A percentile compares a stretch with the other conserved stretches of the same genome.
Conservation (phyloP, 2,888 invertebrate species). For the Orchesella flavescens region DNA sequence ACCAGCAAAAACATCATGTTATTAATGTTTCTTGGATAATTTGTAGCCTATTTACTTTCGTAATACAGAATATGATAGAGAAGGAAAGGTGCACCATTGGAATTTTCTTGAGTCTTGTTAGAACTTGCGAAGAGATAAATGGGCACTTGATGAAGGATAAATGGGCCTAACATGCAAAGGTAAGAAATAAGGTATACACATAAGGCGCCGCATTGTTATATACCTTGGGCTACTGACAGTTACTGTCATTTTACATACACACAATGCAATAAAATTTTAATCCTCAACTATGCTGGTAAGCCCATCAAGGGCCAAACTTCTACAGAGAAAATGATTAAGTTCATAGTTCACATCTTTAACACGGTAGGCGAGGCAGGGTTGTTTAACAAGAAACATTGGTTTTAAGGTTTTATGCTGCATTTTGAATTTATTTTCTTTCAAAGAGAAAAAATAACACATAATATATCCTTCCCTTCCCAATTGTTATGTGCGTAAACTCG, state of each 20-base stretch:
- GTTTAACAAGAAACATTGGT: conserved; percentile 41
- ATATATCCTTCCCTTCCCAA: conserved; percentile 11
- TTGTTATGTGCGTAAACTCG: background rate
- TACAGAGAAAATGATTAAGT: background rate
- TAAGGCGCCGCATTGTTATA: conserved; percentile 17
- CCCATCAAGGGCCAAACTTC: background rate
- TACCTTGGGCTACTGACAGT: background rate
- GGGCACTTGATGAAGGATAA: conserved; percentile 36
- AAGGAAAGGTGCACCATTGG: background rate
- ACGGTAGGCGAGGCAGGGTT: conserved; percentile 44
- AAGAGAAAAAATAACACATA: conserved; percentile 6
- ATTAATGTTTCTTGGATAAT: no score
- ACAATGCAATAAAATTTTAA: conserved; percentile 36
- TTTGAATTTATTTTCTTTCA: conserved; percentile 36
- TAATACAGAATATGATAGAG: no score
- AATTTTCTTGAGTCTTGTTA: conserved; percentile 1
- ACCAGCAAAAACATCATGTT: no score
- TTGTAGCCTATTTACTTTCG: no score
- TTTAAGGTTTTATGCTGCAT: conserved; percentile 34
- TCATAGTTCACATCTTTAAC: conserved; percentile 19
- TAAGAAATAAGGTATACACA: conserved; percentile 33
- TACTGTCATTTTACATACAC: background rate
- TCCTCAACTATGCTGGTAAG: conserved; percentile 17
- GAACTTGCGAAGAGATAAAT: conserved; percentile 23
- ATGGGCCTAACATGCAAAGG: conserved; percentile 13